Evolutionary conservation across 1,140 invertebrate genomes (phyloP).

Genomic region (Pygmarrhopalites habei): DNA sequence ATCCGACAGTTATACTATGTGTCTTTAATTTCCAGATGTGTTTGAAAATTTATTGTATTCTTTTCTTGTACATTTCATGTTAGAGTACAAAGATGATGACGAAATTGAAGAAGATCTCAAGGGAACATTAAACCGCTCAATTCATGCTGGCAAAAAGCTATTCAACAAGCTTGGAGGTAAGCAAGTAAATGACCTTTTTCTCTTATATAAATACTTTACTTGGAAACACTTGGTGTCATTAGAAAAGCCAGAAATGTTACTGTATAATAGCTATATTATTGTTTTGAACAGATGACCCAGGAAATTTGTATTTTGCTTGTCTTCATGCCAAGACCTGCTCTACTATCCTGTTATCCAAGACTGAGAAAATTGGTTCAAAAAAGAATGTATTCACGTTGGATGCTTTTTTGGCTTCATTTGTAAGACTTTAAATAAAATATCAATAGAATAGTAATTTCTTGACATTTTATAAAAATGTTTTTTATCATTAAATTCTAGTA

Average conservation of each 20-base stretch:
- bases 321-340: constrained; percentile 27
- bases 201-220: no score
- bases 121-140: neutral
- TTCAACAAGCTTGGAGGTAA: neutral
- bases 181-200: neutral
- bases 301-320: constrained; percentile 32
- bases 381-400: constrained; percentile 21
- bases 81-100: neutral
- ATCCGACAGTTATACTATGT: neutral
- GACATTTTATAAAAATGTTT: neutral
- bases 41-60: neutral
- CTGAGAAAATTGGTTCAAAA: constrained; percentile 20
- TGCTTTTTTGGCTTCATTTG: constrained; percentile 15
- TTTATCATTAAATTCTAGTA: neutral
- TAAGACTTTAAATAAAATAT: constrained; percentile 5
- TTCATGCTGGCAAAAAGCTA: neutral
- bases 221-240: neutral
- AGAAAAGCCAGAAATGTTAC: neutral
- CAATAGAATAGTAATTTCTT: no score
- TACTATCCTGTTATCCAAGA: constrained; percentile 14
- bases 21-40: neutral
- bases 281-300: constrained; percentile 16
- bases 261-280: no score
- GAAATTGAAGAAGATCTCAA: neutral
- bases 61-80: neutral